These are phyloP conservation scores for Eupithecia insigniata DNA, from an alignment of 2,888 invertebrate genomes.

Conservation along the genomic window DNA sequence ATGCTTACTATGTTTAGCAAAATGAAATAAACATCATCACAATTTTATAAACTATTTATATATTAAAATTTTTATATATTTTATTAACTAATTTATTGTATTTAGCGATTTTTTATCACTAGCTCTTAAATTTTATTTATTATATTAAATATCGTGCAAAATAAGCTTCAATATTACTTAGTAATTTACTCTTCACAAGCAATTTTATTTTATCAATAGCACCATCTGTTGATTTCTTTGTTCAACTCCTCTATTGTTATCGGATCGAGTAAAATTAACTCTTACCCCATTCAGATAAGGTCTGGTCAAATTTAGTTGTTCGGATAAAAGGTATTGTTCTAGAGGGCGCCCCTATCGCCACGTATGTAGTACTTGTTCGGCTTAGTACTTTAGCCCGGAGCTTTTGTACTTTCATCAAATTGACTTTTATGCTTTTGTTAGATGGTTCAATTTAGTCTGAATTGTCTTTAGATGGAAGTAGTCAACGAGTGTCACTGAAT, in stretches of 20 bases:
- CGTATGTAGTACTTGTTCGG: slow-evolving; percentile 52
- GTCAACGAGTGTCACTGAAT: background rate
- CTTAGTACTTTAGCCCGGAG: background rate
- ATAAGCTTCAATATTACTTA: background rate
- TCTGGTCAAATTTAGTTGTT: slow-evolving; percentile 53
- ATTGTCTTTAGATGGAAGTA: background rate
- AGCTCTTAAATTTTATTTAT: background rate
- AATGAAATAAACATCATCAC: background rate
- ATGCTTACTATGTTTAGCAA: background rate
- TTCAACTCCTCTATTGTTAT: slow-evolving; percentile 51
- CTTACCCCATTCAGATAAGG: slow-evolving; percentile 59
- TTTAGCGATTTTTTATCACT: background rate
- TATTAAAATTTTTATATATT: no score
- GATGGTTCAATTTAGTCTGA: background rate
- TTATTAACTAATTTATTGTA: no score
- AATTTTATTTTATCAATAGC: slow-evolving; percentile 44
- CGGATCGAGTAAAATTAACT: slow-evolving; percentile 53
- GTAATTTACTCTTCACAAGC: slow-evolving; percentile 33
- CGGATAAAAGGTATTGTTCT: slow-evolving; percentile 65
- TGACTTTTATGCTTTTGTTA: slow-evolving; percentile 1
- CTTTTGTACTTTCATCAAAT: slow-evolving; percentile 7
- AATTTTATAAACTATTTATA: background rate
- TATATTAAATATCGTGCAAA: background rate
- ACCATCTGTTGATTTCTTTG: slow-evolving; percentile 78
- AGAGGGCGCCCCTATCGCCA: slow-evolving; percentile 67